Evolutionary conservation across 1,140 invertebrate genomes (phyloP).

Genomic region (Aphis gossypii): DNA sequence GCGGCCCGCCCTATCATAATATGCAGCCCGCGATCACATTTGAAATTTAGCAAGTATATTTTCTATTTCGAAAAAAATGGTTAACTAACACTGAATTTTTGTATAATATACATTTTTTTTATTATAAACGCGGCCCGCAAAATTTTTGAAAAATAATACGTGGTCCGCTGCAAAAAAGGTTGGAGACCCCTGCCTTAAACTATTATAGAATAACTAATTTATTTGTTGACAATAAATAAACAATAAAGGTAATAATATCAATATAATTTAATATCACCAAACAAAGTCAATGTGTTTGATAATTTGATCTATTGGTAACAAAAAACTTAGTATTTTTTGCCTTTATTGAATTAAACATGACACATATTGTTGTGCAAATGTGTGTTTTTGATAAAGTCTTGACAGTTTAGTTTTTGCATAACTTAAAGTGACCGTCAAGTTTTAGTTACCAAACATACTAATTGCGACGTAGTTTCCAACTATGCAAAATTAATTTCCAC

Average conservation of each 20-base stretch:
- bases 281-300: neutral
- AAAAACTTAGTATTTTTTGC: neutral
- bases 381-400: neutral
- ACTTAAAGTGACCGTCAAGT: neutral
- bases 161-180: too few relatives aligned
- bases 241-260: neutral
- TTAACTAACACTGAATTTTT: too few relatives aligned
- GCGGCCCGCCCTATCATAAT: too few relatives aligned
- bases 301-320: neutral
- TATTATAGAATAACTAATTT: neutral
- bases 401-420: slow-evolving; percentile 23
- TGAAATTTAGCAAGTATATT: too few relatives aligned
- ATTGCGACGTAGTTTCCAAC: slow-evolving; percentile 2
- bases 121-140: too few relatives aligned
- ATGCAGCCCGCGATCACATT: too few relatives aligned
- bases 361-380: neutral
- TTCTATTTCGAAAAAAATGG: too few relatives aligned
- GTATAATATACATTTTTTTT: too few relatives aligned
- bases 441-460: neutral
- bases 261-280: neutral
- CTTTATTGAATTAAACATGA: neutral
- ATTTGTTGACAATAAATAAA: too few relatives aligned
- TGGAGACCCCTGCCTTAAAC: neutral
- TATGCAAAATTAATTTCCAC: neutral
- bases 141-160: too few relatives aligned